Conservation (phyloP, 2,113 vertebrate species). For the Synchiropus splendidus region DNA sequence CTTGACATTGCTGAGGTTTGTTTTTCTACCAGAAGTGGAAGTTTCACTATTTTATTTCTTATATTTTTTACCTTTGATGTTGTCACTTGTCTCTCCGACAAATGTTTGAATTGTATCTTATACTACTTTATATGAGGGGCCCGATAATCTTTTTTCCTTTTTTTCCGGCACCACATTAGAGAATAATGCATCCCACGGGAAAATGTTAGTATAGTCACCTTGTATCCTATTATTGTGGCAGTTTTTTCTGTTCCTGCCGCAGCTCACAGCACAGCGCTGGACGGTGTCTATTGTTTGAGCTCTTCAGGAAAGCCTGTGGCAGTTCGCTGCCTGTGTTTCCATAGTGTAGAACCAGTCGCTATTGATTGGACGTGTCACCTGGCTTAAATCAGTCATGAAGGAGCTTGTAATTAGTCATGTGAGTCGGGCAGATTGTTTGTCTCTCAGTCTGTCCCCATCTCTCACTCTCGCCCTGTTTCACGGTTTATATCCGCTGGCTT, state of each 20-base stretch:
- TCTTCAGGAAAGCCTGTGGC: slow-evolving; percentile 22
- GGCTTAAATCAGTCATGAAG: slow-evolving; percentile 23
- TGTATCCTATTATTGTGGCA: too few relatives aligned
- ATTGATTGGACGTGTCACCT: slow-evolving; percentile 49
- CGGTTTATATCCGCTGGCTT: slow-evolving; percentile 25
- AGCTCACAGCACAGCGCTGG: slow-evolving; percentile 21
- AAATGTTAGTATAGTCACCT: too few relatives aligned
- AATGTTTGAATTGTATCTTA: too few relatives aligned
- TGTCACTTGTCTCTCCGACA: too few relatives aligned
- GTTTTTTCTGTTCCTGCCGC: slow-evolving; percentile 6
- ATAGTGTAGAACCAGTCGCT: slow-evolving; percentile 2
- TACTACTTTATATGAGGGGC: too few relatives aligned
- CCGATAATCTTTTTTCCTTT: too few relatives aligned
- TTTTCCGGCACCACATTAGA: too few relatives aligned
- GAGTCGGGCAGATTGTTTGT: slow-evolving; percentile 19
- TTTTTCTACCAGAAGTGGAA: too few relatives aligned
- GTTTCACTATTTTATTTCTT: too few relatives aligned
- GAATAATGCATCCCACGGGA: too few relatives aligned
- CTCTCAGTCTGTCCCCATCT: slow-evolving; percentile 23
- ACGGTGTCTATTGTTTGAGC: slow-evolving; percentile 5
- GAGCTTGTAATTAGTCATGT: slow-evolving; percentile 35
- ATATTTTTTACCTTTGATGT: too few relatives aligned
- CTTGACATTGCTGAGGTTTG: too few relatives aligned
- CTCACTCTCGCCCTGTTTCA: slow-evolving; percentile 4
- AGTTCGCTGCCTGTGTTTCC: slow-evolving; percentile 20